phyloP scores from a whole-genome alignment of 2,888 invertebrate genomes.

The Vannuccia rotundouncinata region DNA sequence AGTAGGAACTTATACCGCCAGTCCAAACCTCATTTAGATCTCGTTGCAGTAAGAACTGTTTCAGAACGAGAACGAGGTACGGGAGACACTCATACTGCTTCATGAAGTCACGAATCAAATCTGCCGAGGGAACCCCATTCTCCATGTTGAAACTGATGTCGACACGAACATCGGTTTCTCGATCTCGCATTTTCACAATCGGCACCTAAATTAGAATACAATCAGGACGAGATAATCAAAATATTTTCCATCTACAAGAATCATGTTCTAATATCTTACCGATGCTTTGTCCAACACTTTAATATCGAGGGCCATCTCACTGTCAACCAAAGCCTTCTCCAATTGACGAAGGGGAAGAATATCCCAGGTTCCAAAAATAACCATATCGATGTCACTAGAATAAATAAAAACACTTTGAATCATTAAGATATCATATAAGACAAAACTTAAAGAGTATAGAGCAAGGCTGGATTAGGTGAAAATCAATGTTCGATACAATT shows the following conservation, averaged over 20 bases:
- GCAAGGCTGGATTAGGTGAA: too few species aligned
- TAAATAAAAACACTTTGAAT: neutral
- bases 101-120: conserved; percentile 84
- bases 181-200: conserved; percentile 91
- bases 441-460: too few species aligned
- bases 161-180: conserved; percentile 74
- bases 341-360: conserved; percentile 34
- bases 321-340: conserved; percentile 1
- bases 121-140: conserved; percentile 91
- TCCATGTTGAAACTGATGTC: conserved; percentile 99
- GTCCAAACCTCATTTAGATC: conserved; percentile 99
- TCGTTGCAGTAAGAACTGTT: conserved; percentile 93
- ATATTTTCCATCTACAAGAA: conserved; percentile 8
- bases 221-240: conserved; percentile 19
- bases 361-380: conserved; percentile 39
- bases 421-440: too few species aligned
- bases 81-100: conserved; percentile 79
- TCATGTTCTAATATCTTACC: conserved; percentile 58
- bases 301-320: conserved; percentile 58
- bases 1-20: conserved; percentile 97
- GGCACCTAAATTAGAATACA: conserved; percentile 64
- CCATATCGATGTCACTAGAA: conserved; percentile 40
- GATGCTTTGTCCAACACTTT: conserved; percentile 95
- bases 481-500: too few species aligned
- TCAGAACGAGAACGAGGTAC: conserved; percentile 89